phyloP scores from a whole-genome alignment of 1,140 invertebrate species.

The Vanessa tameamea region DNA sequence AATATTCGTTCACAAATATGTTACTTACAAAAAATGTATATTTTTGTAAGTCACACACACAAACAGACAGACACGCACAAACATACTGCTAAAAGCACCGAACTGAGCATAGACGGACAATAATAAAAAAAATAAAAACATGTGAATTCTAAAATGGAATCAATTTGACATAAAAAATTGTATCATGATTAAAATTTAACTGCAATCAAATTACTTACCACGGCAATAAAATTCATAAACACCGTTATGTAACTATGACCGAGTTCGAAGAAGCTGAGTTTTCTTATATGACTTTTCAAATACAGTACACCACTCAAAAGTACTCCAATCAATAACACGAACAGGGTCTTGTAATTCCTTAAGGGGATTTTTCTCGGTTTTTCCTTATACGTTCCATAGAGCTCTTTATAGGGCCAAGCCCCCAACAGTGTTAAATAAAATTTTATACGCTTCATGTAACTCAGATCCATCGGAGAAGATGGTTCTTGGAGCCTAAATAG shows the following conservation, averaged over 20 bases:
- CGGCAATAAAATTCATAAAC: conserved; percentile 28
- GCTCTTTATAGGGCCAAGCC: conserved; percentile 15
- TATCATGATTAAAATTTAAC: neutral
- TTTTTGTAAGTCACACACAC: no score
- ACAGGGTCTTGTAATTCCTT: conserved; percentile 1
- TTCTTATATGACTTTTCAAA: conserved; percentile 17
- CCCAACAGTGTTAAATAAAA: conserved; percentile 11
- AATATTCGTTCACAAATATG: no score
- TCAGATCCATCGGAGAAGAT: conserved; percentile 11
- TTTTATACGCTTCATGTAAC: conserved; percentile 9
- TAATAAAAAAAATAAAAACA: no score
- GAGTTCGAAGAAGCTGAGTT: conserved; percentile 32
- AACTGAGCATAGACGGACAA: no score
- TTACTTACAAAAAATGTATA: no score
- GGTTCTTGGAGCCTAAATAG: neutral
- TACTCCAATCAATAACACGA: neutral
- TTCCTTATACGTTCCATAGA: conserved; percentile 11
- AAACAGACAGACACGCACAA: no score
- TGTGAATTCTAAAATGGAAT: no score
- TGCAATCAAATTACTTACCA: conserved; percentile 27
- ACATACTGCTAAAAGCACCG: no score
- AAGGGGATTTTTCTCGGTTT: conserved; percentile 1
- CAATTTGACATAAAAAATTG: no score
- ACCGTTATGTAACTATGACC: conserved; percentile 40
- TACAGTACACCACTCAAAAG: conserved; percentile 4